Base-by-base conservation (phyloP, 2,888 invertebrate genomes). In the Agonopterix subpropinquella region DNA sequence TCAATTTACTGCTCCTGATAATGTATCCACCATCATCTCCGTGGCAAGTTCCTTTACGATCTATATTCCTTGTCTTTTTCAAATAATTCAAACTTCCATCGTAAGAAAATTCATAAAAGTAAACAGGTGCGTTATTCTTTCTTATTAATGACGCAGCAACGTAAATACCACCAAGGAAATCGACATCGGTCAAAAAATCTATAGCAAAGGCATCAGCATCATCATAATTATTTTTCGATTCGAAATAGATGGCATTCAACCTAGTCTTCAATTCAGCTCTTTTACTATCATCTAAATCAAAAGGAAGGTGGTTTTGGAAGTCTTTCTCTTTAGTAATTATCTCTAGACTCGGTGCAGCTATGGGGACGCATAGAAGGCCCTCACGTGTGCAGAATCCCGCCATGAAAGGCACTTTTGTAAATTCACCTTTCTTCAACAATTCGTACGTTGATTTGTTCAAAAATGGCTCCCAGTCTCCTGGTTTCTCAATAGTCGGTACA, bases 11-110 rank as follows among this genome's bases (percentile, higher is more conserved):
- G 43, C 62, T 65, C 50, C 87, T 90, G 35, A 92, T 85, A 1
- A 92, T 52, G 57, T 92, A 92, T 9, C 89, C 89, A 0, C 90
- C 70, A 0, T 92, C 92, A 55, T 92, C 92, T 0, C 81, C 89
- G 61, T 92, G 92, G 39, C 89, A 88, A 0, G 90, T 88, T 2
- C 92, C 92, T 56, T 74, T 65, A 0, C 87, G 70, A 1, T 80
- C 56, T 10, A 89, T 74, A 35, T 80, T 74, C 9, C 77, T 62
- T 8, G 77, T 63, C 47, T 77, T 80, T 56, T 91, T 91, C 13
- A 83, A 70, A 51, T 87, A 79, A 63, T 91, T 91, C 2, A 90
- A 72, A 10, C 70, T 73, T 2, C 91, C 91, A 42, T 89, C 85
- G 51, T 91, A 91, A 1, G 89, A 76, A 62, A 92, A 92, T 49